Conservation (phyloP, 2,888 invertebrate species). For the Heliconius ismenius region DNA sequence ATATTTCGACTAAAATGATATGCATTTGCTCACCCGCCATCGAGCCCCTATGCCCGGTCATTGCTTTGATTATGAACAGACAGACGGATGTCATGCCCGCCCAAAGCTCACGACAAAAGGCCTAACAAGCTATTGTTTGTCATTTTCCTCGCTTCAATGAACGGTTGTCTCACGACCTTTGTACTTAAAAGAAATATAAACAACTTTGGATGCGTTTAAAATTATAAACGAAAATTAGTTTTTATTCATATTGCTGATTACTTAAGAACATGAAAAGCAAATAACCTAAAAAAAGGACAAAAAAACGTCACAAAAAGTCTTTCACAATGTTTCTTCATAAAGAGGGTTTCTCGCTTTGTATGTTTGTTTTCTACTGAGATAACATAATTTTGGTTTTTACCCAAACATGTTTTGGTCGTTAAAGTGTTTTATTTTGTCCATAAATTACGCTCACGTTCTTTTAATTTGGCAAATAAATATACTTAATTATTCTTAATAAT, state of each 20-base stretch:
- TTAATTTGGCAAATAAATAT: neutral
- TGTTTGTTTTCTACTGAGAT: slow-evolving; percentile 13
- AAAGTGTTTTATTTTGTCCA: slow-evolving; percentile 12
- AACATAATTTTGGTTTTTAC: slow-evolving; percentile 17
- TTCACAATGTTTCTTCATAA: neutral
- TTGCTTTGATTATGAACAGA: slow-evolving; percentile 66
- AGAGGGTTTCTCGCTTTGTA: neutral
- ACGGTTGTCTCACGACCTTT: slow-evolving; percentile 41
- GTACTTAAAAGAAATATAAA: slow-evolving; percentile 38
- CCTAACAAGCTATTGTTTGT: slow-evolving; percentile 76
- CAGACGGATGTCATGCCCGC: slow-evolving; percentile 69
- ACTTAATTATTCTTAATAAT: slow-evolving; percentile 11
- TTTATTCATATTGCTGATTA: neutral
- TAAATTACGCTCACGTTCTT: slow-evolving; percentile 1
- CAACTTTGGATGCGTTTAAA: slow-evolving; percentile 10
- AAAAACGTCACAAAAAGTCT: neutral
- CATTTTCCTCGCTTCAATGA: slow-evolving; percentile 51
- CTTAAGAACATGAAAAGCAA: slow-evolving; percentile 3
- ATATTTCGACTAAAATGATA: neutral
- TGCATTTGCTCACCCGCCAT: slow-evolving; percentile 3
- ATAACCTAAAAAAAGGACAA: neutral
- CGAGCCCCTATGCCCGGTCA: slow-evolving; percentile 57
- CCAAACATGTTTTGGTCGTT: slow-evolving; percentile 7
- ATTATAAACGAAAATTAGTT: neutral
- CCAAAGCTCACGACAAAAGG: slow-evolving; percentile 70